Conservation (phyloP, 2,888 invertebrate genomes). For the Drosophila fungiperda region DNA sequence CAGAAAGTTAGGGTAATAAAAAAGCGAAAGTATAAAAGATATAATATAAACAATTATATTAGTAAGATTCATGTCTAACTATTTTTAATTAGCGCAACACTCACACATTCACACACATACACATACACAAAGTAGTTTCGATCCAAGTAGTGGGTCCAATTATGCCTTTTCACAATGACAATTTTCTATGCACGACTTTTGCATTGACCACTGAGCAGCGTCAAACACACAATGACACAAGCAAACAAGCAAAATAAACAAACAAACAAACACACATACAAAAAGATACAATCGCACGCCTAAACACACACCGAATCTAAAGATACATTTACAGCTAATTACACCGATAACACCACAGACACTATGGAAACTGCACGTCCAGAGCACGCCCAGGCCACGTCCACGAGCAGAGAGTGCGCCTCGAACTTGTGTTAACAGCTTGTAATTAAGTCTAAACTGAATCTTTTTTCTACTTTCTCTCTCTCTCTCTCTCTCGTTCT, state of each 20-base stretch:
- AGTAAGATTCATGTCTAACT: not conserved
- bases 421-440: constrained; percentile 49
- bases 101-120: constrained; percentile 3
- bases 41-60: not conserved
- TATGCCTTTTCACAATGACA: constrained; percentile 58
- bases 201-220: constrained; percentile 47
- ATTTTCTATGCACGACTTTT: constrained; percentile 60
- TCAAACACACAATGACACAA: constrained; percentile 23
- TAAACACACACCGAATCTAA: constrained; percentile 12
- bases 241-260: constrained; percentile 17
- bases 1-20: not conserved
- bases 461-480: constrained; percentile 49
- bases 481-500: constrained; percentile 34
- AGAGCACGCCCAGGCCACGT: constrained; percentile 54
- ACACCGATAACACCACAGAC: constrained; percentile 26
- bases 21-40: not conserved
- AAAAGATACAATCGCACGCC: constrained; percentile 18
- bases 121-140: constrained; percentile 36
- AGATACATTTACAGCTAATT: constrained; percentile 28
- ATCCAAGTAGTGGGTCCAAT: constrained; percentile 59
- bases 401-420: constrained; percentile 51
- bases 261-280: constrained; percentile 16
- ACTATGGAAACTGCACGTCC: constrained; percentile 59
- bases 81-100: constrained; percentile 12
- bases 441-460: constrained; percentile 48